Base-by-base conservation (phyloP, 2,113 vertebrate species). In the Rana temporaria region DNA sequence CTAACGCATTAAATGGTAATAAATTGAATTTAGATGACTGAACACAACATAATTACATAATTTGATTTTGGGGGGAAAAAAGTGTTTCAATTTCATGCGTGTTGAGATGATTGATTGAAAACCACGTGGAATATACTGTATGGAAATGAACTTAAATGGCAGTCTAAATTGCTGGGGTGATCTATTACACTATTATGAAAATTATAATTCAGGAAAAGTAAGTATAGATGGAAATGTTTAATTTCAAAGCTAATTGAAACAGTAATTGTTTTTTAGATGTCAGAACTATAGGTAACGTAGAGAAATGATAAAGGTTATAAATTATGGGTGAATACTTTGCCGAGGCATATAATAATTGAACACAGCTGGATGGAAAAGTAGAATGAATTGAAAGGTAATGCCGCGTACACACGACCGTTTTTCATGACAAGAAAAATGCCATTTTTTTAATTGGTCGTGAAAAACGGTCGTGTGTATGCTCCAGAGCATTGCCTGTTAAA, bases 101-200 rank as follows among this genome's bases (percentile, higher is more conserved):
- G 79, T 81, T 48, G 56, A 53, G 68, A 81, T 81, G 79, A 81
- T 81, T 81, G 79, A 81, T 81, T 81, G 79, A 81, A 63, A 30
- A 62, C 57, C 26, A 64, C 18, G 34, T 15, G 38, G 19, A 72
- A 81, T 71, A 69, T 72, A 81, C 59, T 81, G 79, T 81, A 63
- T 72, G 57, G 20, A 63, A 63, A 81, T 81, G 48, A 62, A 64
- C 34, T 71, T 48, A 18, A 81, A 81, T 64, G 57, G 63, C 79
- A 53, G n/a, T 38, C 57, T 62, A 72, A 72, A 81, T 63, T 72
- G 56, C 67, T 17, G 30, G 56, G 20, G 57, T 72, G 79, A 72
- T 72, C 53, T 65, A 64, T 64, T 64, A 56, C 60, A 24, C 60
- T 26, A 55, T 81, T 73, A 73, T 26, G 22, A 72, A 59, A 71